Percentiles rank a stretch among this genome's conserved stretches.
Conservation (phyloP, 2,888 invertebrate genomes). For the Zonitis immaculata region DNA sequence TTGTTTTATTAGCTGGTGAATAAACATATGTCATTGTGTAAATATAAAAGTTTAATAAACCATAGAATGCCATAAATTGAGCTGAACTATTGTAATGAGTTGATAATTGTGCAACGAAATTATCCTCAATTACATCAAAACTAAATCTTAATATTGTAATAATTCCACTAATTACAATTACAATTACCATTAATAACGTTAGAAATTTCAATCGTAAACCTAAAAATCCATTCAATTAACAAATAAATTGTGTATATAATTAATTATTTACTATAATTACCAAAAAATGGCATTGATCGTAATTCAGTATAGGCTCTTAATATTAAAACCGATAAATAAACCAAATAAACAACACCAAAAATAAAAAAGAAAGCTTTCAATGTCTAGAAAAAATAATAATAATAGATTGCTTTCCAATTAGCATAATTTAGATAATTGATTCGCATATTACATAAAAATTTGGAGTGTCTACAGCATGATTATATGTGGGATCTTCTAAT, state of each 20-base stretch:
- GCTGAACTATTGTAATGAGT: conserved; percentile 88
- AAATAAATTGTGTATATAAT: not conserved
- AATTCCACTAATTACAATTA: conserved; percentile 66
- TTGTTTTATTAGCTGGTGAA: conserved; percentile 73
- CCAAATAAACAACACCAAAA: conserved; percentile 75
- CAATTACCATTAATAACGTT: conserved; percentile 78
- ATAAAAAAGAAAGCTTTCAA: conserved; percentile 89
- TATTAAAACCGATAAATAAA: conserved; percentile 79
- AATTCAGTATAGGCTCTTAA: conserved; percentile 90
- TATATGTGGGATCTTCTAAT: conserved; percentile 86
- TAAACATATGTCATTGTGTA: conserved; percentile 94
- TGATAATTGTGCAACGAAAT: conserved; percentile 84
- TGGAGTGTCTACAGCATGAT: conserved; percentile 77
- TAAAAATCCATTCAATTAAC: conserved; percentile 46
- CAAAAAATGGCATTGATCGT: conserved; percentile 96
- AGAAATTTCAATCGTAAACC: conserved; percentile 89
- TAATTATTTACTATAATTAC: conserved; percentile 54
- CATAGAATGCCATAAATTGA: conserved; percentile 94
- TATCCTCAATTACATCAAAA: conserved; percentile 84
- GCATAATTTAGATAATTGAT: too few relatives aligned
- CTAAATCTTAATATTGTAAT: conserved; percentile 83
- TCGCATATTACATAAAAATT: conserved; percentile 77
- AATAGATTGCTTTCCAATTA: too few relatives aligned
- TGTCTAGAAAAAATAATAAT: conserved; percentile 70
- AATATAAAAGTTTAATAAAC: conserved; percentile 87